phyloP scores from a whole-genome alignment of 2,888 invertebrate species.

The Cistogaster globosa region DNA sequence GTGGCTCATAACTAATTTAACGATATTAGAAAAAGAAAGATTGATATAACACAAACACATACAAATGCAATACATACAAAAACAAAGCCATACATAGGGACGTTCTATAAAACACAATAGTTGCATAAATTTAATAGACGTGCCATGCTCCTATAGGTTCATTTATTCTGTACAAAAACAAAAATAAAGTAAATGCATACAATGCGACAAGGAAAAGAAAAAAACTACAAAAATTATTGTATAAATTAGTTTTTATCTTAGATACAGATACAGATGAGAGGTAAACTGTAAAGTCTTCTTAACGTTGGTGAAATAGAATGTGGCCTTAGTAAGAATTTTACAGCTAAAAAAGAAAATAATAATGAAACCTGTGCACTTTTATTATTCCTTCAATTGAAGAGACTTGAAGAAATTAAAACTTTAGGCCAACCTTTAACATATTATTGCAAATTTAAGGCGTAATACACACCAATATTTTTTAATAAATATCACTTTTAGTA shows the following conservation, averaged over 20 bases:
- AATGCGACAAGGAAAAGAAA: background rate
- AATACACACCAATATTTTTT: no score
- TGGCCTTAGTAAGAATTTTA: no score
- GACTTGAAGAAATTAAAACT: no score
- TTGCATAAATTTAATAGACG: background rate
- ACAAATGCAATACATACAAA: background rate
- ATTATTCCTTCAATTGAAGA: no score
- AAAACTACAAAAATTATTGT: background rate
- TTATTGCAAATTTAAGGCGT: no score
- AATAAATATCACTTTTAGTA: no score
- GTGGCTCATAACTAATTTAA: slow-evolving; percentile 20
- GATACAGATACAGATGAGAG: background rate
- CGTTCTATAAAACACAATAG: no score
- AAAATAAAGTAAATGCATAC: background rate
- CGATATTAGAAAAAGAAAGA: slow-evolving; percentile 13
- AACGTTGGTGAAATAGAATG: no score
- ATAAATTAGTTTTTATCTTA: background rate
- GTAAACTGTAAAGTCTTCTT: background rate
- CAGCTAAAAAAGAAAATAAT: no score
- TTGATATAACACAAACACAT: background rate
- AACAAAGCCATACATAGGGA: no score
- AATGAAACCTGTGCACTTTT: no score
- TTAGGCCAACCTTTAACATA: no score
- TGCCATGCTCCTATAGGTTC: background rate
- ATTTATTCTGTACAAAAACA: background rate